Evolutionary conservation across 2,888 invertebrate genomes (phyloP), one percentile per base, ranked within the genome.

Genomic region (Carabus problematicus): DNA sequence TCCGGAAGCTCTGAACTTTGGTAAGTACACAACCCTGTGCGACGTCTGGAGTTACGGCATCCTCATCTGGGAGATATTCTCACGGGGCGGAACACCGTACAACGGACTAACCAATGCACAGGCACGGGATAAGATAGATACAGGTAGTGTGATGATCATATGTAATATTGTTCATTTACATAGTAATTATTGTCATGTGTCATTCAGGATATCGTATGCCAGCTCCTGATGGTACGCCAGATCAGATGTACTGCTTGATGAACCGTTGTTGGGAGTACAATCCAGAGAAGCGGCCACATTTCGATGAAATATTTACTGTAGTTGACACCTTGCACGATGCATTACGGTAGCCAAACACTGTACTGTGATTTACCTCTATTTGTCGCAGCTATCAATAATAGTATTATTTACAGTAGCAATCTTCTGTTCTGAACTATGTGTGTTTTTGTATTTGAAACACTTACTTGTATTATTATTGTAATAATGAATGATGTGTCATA

Each of bases 41-140:
- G 97, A 98, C 83, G 96, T 98, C 55, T 98, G 97, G 97, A 97
- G 96, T 77, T 98, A 94, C 80, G 97, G 97, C 3, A 93, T 98
- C 73, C 84, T 98, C 69, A 93, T 94, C 86, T 98, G 97, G 97
- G 97, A 98, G 84, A 94, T 98, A 78, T 97, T 97, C 84, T 93
- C 97, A 0, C 89, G 91, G 79, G 97, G 97, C 0, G 93, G 92
- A 74, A 95, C 94, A 62, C 97, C 97, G 0, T 98, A 98, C 79
- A 91, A 91, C 45, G 97, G 97, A 29, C 89, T 96, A 89, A 94
- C 93, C 75, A 98, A 98, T 83, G 92, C 95, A 8, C 91, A 95
- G 78, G 96, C 97, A 0, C 85, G 97, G 72, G 96, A 97, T 83
- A 93, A 93, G 84, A 95, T 98, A 72, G 97, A 97, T 81, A 87